Percentiles rank a stretch among this genome's conserved stretches.
phyloP scores from a whole-genome alignment of 2,888 invertebrate genomes.

The Cynaeus angustus region DNA sequence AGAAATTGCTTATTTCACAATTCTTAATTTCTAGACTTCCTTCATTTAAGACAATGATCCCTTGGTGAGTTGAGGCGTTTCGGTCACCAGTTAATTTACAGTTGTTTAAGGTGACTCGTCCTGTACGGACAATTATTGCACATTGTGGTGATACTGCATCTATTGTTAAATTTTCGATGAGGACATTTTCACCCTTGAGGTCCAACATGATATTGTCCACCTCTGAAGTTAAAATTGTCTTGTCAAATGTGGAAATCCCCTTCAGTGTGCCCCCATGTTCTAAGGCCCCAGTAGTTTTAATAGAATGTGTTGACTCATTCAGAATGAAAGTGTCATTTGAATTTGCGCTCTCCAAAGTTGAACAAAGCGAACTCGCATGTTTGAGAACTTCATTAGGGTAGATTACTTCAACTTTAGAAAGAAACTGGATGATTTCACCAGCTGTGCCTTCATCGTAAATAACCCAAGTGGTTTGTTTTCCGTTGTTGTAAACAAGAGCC shows the following conservation, averaged over 20 bases:
- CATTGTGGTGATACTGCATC: conserved; percentile 73
- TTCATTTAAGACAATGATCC: conserved; percentile 73
- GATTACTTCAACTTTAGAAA: conserved; percentile 68
- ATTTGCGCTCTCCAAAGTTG: conserved; percentile 70
- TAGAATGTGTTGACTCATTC: conserved; percentile 72
- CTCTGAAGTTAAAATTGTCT: conserved; percentile 68
- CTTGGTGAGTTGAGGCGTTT: conserved; percentile 74
- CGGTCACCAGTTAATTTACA: conserved; percentile 74
- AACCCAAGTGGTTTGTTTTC: conserved; percentile 66
- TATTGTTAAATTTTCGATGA: conserved; percentile 74
- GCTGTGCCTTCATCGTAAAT: conserved; percentile 72
- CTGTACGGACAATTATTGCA: conserved; percentile 73
- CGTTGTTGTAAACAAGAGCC: conserved; percentile 48
- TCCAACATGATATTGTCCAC: conserved; percentile 74
- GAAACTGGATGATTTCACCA: conserved; percentile 71
- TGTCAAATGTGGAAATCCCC: conserved; percentile 60
- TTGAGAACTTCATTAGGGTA: conserved; percentile 69
- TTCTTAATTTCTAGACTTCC: conserved; percentile 70
- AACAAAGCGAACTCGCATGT: conserved; percentile 68
- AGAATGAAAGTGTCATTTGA: conserved; percentile 73
- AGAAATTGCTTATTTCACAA: conserved; percentile 73
- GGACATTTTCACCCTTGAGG: conserved; percentile 72
- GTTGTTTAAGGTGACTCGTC: conserved; percentile 70
- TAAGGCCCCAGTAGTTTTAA: conserved; percentile 73
- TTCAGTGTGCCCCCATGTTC: conserved; percentile 71